Evolutionary conservation across 2,797 vertebrate species (phyloP).

Genomic region (Phrynocephalus guinanensis): DNA sequence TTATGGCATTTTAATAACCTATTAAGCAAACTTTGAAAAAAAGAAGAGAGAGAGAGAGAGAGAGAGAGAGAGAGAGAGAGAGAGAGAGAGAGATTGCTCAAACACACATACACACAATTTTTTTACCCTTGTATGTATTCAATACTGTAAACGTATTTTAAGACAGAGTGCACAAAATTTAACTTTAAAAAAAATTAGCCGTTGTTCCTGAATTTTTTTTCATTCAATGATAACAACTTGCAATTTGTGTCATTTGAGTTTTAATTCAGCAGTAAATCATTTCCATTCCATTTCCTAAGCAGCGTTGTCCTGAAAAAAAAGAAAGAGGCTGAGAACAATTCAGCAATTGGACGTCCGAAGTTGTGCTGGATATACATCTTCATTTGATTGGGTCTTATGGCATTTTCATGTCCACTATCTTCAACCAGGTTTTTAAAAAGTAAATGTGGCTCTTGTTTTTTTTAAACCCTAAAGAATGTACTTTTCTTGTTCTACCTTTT

Average conservation of each 20-base stretch:
- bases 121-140: constrained; percentile 99
- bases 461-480: constrained; percentile 79
- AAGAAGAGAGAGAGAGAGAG: constrained; percentile 83
- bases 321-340: constrained; percentile 80
- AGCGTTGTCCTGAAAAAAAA: constrained; percentile 82
- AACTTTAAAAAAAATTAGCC: constrained; percentile 86
- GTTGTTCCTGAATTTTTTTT: constrained; percentile 91
- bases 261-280: constrained; percentile 87
- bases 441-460: constrained; percentile 83
- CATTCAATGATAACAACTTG: constrained; percentile 82
- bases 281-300: constrained; percentile 85
- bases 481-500: constrained; percentile 81
- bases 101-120: constrained; percentile 97
- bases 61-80: constrained; percentile 84
- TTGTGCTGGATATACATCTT: constrained; percentile 91
- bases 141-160: constrained; percentile 99
- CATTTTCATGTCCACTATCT: constrained; percentile 83
- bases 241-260: constrained; percentile 83
- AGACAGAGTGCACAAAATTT: constrained; percentile 99
- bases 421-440: constrained; percentile 80
- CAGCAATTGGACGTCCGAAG: constrained; percentile 81
- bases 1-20: constrained; percentile 90
- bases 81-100: constrained; percentile 89
- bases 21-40: constrained; percentile 90
- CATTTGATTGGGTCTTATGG: constrained; percentile 83